These are phyloP conservation scores for Upupa epops DNA, from an alignment of 2,113 vertebrate genomes.

Conservation along the genomic window DNA sequence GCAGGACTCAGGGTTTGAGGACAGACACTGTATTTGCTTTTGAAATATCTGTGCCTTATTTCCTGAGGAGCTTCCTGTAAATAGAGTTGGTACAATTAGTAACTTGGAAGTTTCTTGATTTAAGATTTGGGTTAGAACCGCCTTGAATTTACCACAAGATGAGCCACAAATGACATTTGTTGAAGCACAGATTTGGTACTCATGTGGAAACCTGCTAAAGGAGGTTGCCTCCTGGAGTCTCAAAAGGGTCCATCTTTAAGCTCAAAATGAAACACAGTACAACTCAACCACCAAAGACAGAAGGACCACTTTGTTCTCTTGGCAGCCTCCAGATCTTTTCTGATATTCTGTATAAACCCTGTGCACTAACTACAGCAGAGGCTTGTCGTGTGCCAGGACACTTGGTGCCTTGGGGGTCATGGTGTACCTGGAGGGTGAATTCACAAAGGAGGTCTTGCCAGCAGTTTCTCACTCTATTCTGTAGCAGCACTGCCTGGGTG, in stretches of 20 bases:
- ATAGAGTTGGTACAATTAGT: neutral
- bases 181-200: neutral
- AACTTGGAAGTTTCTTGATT: neutral
- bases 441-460: neutral
- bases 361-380: neutral
- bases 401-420: neutral
- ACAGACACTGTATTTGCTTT: neutral
- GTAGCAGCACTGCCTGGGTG: neutral
- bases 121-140: neutral
- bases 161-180: neutral
- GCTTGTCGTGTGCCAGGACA: fast-evolving
- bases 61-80: fast-evolving
- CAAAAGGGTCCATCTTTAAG: neutral
- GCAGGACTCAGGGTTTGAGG: neutral
- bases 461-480: neutral
- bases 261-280: neutral
- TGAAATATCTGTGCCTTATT: neutral
- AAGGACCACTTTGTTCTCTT: neutral
- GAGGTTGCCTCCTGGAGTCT: neutral
- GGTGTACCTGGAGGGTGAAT: neutral
- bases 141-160: neutral
- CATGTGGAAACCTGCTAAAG: neutral
- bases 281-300: neutral
- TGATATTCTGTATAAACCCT: neutral
- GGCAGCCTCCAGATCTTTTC: neutral